These are phyloP conservation scores for Hypanus sabinus DNA, from an alignment of 2,113 vertebrate species.

Conservation along the genomic window DNA sequence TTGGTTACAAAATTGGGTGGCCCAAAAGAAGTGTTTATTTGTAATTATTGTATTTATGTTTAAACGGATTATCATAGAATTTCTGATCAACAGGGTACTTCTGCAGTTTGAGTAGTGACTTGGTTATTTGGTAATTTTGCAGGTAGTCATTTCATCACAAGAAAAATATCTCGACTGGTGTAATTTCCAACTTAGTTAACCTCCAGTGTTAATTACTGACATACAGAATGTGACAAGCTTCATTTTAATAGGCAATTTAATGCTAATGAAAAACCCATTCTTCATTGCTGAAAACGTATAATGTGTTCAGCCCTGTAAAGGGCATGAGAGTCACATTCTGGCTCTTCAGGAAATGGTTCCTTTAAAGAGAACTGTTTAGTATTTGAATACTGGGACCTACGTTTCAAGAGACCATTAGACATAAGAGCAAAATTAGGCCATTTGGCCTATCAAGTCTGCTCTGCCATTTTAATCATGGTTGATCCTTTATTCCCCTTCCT, in stretches of 20 bases:
- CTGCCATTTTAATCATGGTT: too few relatives aligned
- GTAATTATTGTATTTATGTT: not conserved
- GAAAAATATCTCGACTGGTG: not conserved
- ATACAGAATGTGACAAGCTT: not conserved
- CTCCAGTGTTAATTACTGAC: not conserved
- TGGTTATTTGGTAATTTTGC: not conserved
- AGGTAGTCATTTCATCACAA: not conserved
- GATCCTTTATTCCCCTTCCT: too few relatives aligned
- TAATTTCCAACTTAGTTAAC: not conserved
- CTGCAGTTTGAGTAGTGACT: not conserved
- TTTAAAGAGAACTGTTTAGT: not conserved
- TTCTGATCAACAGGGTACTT: not conserved
- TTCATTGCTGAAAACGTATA: not conserved
- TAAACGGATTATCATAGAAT: not conserved
- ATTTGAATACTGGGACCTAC: not conserved
- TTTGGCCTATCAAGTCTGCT: too few relatives aligned
- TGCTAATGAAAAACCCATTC: slow-evolving; percentile 2
- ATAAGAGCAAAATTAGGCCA: too few relatives aligned
- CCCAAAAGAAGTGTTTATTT: not conserved
- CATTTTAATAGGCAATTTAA: not conserved
- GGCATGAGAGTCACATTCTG: not conserved
- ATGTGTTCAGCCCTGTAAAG: not conserved
- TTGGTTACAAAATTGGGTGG: not conserved
- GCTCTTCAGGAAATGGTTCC: not conserved
- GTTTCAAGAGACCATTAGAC: not conserved